Evolutionary conservation across 2,797 vertebrate species (phyloP).

Genomic region (Synanceia verrucosa): DNA sequence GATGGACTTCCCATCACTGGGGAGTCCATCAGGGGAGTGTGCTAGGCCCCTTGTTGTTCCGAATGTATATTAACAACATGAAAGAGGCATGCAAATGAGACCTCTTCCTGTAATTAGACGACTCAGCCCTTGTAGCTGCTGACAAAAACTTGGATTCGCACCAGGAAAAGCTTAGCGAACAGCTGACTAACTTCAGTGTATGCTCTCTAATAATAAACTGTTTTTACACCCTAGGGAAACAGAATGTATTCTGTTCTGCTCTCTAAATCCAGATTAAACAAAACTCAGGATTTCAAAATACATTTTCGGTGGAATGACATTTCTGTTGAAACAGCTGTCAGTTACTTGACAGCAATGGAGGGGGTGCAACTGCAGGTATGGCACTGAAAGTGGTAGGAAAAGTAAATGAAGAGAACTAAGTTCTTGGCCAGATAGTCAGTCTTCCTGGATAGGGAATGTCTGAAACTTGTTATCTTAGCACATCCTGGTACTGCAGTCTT

Average conservation of each 20-base stretch:
- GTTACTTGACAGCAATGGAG: not conserved
- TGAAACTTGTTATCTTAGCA: not conserved
- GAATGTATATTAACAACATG: not conserved
- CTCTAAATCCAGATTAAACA: not conserved
- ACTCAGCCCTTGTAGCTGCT: not conserved
- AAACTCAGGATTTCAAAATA: not conserved
- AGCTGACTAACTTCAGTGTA: not conserved
- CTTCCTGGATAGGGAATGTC: not conserved
- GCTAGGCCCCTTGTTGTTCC: not conserved
- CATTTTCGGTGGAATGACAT: not conserved
- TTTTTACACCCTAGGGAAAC: not conserved
- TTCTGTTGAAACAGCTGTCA: not conserved
- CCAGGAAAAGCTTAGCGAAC: not conserved
- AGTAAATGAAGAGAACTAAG: not conserved
- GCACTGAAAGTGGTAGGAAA: not conserved
- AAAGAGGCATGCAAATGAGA: not conserved
- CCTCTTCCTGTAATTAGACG: not conserved
- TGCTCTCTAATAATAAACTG: not conserved
- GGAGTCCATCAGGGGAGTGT: not conserved
- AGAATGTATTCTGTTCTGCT: not conserved
- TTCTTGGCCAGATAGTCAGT: not conserved
- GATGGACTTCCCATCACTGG: too few relatives aligned
- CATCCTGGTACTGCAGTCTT: not conserved
- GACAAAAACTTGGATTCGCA: not conserved
- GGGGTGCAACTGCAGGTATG: not conserved